Evolutionary conservation across 2,888 invertebrate species (phyloP).

Genomic region (Eutolmus rufibarbis): DNA sequence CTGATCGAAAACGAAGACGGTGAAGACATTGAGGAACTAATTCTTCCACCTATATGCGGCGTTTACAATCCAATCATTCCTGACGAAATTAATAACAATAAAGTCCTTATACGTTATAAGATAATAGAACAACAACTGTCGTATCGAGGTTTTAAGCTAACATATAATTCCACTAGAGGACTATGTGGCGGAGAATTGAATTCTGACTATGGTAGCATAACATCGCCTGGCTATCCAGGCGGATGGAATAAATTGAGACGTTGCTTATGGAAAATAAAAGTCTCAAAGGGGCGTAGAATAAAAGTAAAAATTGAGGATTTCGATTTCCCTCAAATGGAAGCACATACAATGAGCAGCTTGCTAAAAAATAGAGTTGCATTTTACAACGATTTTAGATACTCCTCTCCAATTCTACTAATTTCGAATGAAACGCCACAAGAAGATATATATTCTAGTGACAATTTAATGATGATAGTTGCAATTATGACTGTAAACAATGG

Average conservation of each 20-base stretch:
- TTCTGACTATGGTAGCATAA: conserved; percentile 70
- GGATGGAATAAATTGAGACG: conserved; percentile 61
- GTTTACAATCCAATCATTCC: conserved; percentile 53
- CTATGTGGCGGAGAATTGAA: conserved; percentile 54
- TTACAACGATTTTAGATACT: background rate
- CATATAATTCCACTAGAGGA: conserved; percentile 64
- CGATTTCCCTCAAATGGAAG: conserved; percentile 49
- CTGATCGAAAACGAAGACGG: conserved; percentile 17
- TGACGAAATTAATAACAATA: conserved; percentile 63
- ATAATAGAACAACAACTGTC: conserved; percentile 60
- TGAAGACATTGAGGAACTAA: background rate
- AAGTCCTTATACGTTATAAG: conserved; percentile 66
- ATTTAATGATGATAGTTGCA: conserved; percentile 68
- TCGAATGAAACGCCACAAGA: background rate
- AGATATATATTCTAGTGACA: conserved; percentile 68
- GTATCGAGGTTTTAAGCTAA: conserved; percentile 70
- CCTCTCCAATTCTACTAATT: background rate
- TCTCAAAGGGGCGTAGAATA: conserved; percentile 70
- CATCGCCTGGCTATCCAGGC: conserved; percentile 76
- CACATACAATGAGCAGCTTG: background rate
- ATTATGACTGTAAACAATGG: conserved; percentile 62
- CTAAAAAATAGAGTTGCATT: background rate
- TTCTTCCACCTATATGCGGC: conserved; percentile 58
- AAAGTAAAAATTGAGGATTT: conserved; percentile 69
- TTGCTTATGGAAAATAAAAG: conserved; percentile 74